Evolutionary conservation across 2,797 vertebrate species (phyloP).

Genomic region (Sebastes trivittatus): DNA sequence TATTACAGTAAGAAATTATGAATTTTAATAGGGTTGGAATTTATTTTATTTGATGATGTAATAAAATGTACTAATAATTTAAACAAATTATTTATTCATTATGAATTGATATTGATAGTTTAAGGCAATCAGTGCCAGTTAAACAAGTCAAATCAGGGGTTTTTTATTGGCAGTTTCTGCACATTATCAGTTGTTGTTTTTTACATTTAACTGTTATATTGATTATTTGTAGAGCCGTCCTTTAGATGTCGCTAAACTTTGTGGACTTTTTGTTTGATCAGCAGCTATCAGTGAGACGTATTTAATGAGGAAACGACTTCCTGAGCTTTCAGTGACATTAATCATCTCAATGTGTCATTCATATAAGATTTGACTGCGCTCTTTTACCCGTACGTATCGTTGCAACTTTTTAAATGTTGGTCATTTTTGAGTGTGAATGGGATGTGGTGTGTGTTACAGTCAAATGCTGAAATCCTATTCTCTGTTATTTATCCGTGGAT

Average conservation of each 20-base stretch:
- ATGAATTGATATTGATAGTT: background rate
- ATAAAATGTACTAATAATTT: background rate
- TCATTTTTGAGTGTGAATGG: constrained; percentile 6
- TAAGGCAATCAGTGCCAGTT: background rate
- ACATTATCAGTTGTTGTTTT: background rate
- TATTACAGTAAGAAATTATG: background rate
- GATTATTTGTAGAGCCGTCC: background rate
- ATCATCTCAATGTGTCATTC: constrained; percentile 6
- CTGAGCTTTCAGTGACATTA: background rate
- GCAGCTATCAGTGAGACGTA: background rate
- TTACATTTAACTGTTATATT: background rate
- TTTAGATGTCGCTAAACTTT: background rate
- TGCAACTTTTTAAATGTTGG: constrained; percentile 1
- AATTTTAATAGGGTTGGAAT: background rate
- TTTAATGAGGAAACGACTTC: background rate
- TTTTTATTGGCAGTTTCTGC: background rate
- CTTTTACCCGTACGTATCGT: background rate
- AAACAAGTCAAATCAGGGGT: background rate
- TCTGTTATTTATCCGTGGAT: background rate
- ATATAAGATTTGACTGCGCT: background rate
- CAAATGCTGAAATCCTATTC: background rate
- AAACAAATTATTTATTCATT: background rate
- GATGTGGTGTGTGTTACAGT: background rate
- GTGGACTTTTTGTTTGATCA: background rate
- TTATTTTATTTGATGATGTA: background rate